A percentile compares a stretch with the other conserved stretches of the same genome.
Conservation (phyloP, 2,113 vertebrate genomes). For the Mesitornis unicolor region DNA sequence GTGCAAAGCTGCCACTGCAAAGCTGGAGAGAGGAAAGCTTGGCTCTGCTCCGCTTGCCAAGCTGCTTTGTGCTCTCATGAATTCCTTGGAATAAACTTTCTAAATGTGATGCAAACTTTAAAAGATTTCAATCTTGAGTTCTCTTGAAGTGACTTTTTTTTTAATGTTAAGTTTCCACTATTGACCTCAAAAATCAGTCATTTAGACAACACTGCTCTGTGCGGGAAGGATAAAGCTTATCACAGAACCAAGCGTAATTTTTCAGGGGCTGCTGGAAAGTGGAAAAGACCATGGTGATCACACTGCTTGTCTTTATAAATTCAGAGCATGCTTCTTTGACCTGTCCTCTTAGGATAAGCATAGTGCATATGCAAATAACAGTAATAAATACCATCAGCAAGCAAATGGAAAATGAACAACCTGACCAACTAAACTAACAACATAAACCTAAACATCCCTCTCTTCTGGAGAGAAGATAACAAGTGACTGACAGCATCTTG, state of each 20-base stretch:
- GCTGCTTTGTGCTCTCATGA: not conserved
- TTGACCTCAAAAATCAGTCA: slow-evolving; percentile 36
- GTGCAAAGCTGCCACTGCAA: accelerated
- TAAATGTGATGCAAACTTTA: not conserved
- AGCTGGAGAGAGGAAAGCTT: not conserved
- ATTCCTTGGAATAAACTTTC: not conserved
- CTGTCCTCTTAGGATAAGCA: not conserved
- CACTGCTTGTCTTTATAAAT: not conserved
- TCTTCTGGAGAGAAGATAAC: not conserved
- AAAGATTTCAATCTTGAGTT: not conserved
- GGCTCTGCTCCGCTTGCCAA: not conserved
- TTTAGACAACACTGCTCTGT: not conserved
- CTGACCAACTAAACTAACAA: not conserved
- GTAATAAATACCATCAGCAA: not conserved
- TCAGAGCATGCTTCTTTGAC: not conserved
- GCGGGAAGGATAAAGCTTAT: slow-evolving; percentile 52
- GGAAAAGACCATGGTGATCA: not conserved
- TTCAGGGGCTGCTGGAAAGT: not conserved
- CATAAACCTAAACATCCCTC: not conserved
- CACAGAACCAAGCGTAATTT: not conserved
- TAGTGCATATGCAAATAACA: not conserved
- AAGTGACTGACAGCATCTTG: not conserved
- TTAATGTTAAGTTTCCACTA: not conserved
- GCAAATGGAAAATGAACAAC: not conserved
- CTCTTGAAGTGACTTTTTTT: not conserved